Evolutionary conservation across 2,113 vertebrate genomes (phyloP), one percentile per base, ranked within the genome.

Genomic region (Xenotilapia longispinis): DNA sequence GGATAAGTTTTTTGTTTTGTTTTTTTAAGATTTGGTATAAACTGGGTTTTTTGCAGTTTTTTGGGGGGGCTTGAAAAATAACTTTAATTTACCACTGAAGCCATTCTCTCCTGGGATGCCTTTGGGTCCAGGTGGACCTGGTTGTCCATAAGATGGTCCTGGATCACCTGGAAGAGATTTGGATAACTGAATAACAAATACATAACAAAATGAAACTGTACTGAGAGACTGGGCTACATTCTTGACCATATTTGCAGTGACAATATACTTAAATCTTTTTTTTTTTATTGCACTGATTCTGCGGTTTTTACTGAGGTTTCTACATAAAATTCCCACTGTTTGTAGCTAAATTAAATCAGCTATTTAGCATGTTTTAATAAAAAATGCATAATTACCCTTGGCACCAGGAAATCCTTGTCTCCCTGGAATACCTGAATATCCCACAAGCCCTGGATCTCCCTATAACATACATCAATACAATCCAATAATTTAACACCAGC

Each of bases 51-150:
- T 36, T 36, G 33, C 33, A 36, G 33, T 36, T 36, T 36, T 36
- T 2, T 9, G 3, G 45, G 47, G 51, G 31, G 9, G 23, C 58
- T 2, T 26, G 7, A 78, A 8, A 17, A 12, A 7, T 3, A 81
- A 58, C 55, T 81, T 81, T 63, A 28, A 87, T 84, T 91, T 65
- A 95, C 93, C 73, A 58, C 6, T 19, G 2, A 3, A 17, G 51
- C 86, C 88, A 45, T 45, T 4, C 2, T 95, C 87, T 5, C 94
- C 94, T 31, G 51, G 84, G 5, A 79, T 19, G 82, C 94, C 94
- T 91, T 82, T 92, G 31, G 83, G 84, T 85, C 95, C 95, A 33
- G 81, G 88, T 80, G 73, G 88, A 57, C 95, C 95, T 23, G 87
- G 84, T 45, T 63, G 40, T 84, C 89, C 91, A 55, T 47, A 70